These are phyloP conservation scores for Linyphia triangularis DNA, from an alignment of 2,888 invertebrate genomes.

Conservation along the genomic window DNA sequence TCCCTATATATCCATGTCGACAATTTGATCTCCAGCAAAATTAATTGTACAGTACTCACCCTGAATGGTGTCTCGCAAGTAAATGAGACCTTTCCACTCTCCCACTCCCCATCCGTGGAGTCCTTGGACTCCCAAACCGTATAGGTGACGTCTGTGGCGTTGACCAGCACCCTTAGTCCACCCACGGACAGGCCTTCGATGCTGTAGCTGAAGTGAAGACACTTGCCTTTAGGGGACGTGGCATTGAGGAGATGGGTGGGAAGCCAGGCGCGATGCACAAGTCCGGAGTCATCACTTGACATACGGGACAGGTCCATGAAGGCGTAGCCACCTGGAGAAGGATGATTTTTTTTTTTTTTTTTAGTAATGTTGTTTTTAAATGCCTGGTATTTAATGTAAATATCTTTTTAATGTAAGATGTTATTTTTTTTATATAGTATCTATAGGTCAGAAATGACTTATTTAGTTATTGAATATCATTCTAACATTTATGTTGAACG, in stretches of 20 bases:
- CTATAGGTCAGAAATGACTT: too few species aligned
- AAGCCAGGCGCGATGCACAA: slow-evolving; percentile 64
- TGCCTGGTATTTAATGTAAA: too few species aligned
- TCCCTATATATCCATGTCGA: too few species aligned
- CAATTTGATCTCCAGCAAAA: too few species aligned
- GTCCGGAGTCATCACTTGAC: slow-evolving; percentile 53
- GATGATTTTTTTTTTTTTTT: background rate
- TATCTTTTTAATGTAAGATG: too few species aligned
- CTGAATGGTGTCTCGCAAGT: slow-evolving; percentile 73
- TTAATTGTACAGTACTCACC: slow-evolving; percentile 46
- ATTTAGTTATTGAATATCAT: too few species aligned
- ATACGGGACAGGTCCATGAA: slow-evolving; percentile 77
- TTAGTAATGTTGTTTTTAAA: too few species aligned
- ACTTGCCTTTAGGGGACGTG: slow-evolving; percentile 65
- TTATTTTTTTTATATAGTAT: too few species aligned
- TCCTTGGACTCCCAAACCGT: slow-evolving; percentile 73
- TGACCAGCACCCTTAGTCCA: slow-evolving; percentile 61
- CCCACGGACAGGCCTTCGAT: slow-evolving; percentile 55
- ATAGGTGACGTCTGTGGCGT: slow-evolving; percentile 70
- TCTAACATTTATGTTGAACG: too few species aligned
- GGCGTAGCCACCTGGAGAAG: slow-evolving; percentile 78
- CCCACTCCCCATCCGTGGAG: slow-evolving; percentile 76
- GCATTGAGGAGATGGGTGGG: slow-evolving; percentile 53
- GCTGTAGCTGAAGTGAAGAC: slow-evolving; percentile 71
- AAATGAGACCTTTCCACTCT: slow-evolving; percentile 74